A percentile compares a stretch with the other conserved stretches of the same genome.
Conservation (phyloP, 2,888 invertebrate genomes). For the Agonum fuliginosum region DNA sequence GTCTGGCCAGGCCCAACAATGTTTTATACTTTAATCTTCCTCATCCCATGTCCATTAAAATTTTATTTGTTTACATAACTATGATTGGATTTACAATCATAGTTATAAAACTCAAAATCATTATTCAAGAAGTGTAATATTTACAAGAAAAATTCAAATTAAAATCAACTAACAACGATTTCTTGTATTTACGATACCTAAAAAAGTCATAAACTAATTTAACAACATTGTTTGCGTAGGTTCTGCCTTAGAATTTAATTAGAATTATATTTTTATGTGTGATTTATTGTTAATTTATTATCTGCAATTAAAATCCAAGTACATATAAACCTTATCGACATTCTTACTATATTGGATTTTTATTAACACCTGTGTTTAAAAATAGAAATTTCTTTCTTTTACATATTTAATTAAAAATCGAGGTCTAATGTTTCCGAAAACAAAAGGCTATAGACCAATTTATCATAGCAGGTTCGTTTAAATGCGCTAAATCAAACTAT, state of each 20-base stretch:
- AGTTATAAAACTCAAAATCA: conserved; percentile 26
- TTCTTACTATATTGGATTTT: conserved; percentile 21
- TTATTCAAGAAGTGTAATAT: conserved; percentile 32
- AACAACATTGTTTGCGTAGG: conserved; percentile 56
- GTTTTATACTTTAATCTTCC: neutral
- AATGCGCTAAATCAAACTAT: neutral
- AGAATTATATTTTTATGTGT: conserved; percentile 51
- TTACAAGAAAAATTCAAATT: conserved; percentile 44
- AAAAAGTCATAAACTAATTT: conserved; percentile 54
- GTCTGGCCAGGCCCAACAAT: neutral
- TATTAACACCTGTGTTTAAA: conserved; percentile 17
- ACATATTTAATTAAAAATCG: too few species aligned
- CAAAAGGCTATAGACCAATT: too few species aligned
- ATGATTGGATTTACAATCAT: neutral
- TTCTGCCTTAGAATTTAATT: conserved; percentile 50
- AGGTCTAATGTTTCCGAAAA: too few species aligned
- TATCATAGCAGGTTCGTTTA: neutral
- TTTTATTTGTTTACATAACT: conserved; percentile 17
- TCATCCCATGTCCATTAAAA: conserved; percentile 10
- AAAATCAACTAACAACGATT: conserved; percentile 29
- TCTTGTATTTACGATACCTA: conserved; percentile 50
- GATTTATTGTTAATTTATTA: conserved; percentile 48
- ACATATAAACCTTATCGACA: conserved; percentile 37
- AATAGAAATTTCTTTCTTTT: conserved; percentile 1
- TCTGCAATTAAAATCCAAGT: conserved; percentile 45